A percentile compares a stretch with the other conserved stretches of the same genome.
phyloP scores from a whole-genome alignment of 2,888 invertebrate species.

The Limnephilus rhombicus region DNA sequence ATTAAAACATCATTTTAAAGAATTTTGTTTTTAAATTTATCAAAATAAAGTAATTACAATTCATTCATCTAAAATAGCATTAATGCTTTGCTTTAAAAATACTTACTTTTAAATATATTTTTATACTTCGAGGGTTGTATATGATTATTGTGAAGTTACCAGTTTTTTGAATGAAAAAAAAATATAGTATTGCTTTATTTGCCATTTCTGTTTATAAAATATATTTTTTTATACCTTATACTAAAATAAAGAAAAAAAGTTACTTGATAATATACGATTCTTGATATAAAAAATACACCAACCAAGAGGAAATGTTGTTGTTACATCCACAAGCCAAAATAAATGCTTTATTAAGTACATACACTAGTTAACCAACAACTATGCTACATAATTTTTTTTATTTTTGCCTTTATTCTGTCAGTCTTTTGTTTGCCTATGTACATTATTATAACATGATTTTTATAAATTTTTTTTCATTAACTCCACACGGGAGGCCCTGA shows the following conservation, averaged over 20 bases:
- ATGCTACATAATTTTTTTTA: no score
- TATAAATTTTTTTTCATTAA: no score
- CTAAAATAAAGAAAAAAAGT: not conserved
- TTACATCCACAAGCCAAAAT: no score
- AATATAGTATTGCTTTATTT: not conserved
- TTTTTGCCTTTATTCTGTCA: no score
- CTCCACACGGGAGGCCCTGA: no score
- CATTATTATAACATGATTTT: no score
- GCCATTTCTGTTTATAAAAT: not conserved
- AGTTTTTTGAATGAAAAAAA: not conserved
- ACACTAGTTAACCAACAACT: no score
- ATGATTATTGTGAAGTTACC: not conserved
- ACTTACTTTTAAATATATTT: not conserved
- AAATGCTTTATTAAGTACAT: no score
- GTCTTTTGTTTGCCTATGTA: no score
- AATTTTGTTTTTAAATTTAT: not conserved
- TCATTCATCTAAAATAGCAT: not conserved
- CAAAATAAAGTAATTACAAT: not conserved
- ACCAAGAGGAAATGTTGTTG: no score
- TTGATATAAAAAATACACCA: no score
- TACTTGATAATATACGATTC: not conserved
- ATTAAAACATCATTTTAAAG: not conserved
- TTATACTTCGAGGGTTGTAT: not conserved
- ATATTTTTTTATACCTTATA: not conserved
- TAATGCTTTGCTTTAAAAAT: not conserved